Conservation (phyloP, 2,113 vertebrate species). For the Macrotis lagotis region DNA sequence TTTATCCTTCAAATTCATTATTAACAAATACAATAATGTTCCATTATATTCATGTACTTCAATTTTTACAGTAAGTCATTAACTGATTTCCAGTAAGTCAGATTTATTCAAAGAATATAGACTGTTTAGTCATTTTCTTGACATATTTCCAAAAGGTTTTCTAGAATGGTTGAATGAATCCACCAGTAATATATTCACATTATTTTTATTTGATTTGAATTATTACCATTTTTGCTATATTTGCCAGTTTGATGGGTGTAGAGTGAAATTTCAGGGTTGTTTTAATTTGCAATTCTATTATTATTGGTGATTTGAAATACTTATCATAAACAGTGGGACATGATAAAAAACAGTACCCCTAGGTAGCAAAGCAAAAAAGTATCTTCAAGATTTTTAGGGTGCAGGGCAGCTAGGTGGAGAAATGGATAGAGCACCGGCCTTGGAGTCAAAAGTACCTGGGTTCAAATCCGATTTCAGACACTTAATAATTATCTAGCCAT, state of each 20-base stretch:
- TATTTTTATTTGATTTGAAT: too few relatives aligned
- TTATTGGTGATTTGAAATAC: too few relatives aligned
- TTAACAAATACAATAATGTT: background rate
- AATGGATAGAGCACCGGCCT: too few relatives aligned
- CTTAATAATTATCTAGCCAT: too few relatives aligned
- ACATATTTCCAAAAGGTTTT: background rate
- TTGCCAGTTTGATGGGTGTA: too few relatives aligned
- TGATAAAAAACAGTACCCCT: background rate
- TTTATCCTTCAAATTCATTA: background rate
- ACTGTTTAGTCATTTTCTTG: background rate
- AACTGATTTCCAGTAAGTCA: background rate
- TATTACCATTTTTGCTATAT: too few relatives aligned
- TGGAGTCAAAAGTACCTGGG: too few relatives aligned
- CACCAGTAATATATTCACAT: background rate
- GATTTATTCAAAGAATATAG: background rate
- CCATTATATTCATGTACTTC: background rate
- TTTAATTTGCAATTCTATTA: too few relatives aligned
- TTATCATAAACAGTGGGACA: background rate
- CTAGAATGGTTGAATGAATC: background rate
- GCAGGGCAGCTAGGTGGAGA: too few relatives aligned
- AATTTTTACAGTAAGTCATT: background rate
- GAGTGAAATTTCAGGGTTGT: too few relatives aligned
- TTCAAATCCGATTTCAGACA: too few relatives aligned
- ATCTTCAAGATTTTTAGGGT: background rate
- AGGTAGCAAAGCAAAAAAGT: background rate